Evolutionary conservation across 2,797 vertebrate species (phyloP).

Genomic region (Aulostomus chinensis): DNA sequence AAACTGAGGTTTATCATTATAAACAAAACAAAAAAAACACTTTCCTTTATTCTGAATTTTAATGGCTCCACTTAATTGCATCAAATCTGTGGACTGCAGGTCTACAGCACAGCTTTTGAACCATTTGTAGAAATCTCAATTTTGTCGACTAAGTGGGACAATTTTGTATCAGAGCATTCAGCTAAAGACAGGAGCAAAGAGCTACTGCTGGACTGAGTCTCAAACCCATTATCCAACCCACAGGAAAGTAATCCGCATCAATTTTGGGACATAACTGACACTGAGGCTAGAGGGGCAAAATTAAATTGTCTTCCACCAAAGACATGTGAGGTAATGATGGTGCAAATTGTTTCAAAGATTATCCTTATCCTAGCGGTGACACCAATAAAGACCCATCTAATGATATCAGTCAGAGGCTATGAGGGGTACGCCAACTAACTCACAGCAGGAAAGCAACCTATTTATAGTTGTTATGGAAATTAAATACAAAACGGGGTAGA

Average conservation of each 20-base stretch:
- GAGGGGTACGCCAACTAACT: too few species aligned
- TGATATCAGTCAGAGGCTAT: too few species aligned
- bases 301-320: neutral
- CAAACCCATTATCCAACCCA: constrained; percentile 9
- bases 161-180: constrained; percentile 16
- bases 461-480: too few species aligned
- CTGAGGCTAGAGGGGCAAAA: neutral
- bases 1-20: constrained; percentile 1
- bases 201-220: too few species aligned
- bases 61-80: neutral
- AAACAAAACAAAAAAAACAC: too few species aligned
- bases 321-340: constrained; percentile 1
- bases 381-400: too few species aligned
- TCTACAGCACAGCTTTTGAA: constrained; percentile 1
- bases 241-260: constrained; percentile 5
- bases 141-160: constrained; percentile 9
- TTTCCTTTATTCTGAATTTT: too few species aligned
- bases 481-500: constrained; percentile 25
- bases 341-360: neutral
- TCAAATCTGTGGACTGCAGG: constrained; percentile 3
- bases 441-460: too few species aligned
- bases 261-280: constrained; percentile 10
- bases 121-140: constrained; percentile 16
- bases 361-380: too few species aligned
- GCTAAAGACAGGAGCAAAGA: constrained; percentile 5